Conservation (phyloP, 2,797 vertebrate species). For the Picus viridis region DNA sequence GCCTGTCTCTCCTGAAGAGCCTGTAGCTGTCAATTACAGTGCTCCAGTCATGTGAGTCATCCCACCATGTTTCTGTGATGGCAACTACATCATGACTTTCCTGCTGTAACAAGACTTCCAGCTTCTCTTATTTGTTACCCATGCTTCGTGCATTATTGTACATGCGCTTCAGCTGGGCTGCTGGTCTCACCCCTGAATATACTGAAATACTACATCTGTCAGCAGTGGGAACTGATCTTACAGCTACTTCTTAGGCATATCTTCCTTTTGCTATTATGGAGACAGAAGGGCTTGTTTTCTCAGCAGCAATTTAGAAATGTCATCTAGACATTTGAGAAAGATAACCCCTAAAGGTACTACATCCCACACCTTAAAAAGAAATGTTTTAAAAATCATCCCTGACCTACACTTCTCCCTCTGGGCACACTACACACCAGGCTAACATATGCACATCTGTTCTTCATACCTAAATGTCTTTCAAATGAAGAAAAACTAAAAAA, state of each 20-base stretch:
- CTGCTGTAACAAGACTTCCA: too few species aligned
- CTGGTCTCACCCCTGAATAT: too few species aligned
- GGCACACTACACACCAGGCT: conserved; percentile 15
- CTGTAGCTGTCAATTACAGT: too few species aligned
- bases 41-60: too few species aligned
- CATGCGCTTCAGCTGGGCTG: too few species aligned
- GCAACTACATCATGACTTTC: too few species aligned
- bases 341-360: conserved; percentile 34
- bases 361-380: conserved; percentile 31
- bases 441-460: conserved; percentile 59
- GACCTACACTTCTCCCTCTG: conserved; percentile 33
- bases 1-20: too few species aligned
- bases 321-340: conserved; percentile 34
- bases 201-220: conserved; percentile 70
- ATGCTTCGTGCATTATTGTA: too few species aligned
- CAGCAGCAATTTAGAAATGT: conserved; percentile 68
- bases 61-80: too few species aligned
- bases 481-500: conserved; percentile 44
- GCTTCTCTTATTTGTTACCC: too few species aligned
- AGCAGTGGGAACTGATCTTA: conserved; percentile 69
- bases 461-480: conserved; percentile 49
- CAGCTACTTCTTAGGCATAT: conserved; percentile 72
- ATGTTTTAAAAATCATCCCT: conserved; percentile 46
- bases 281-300: conserved; percentile 62
- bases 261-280: conserved; percentile 71